Evolutionary conservation across 1,140 invertebrate species (phyloP), one percentile per base, ranked within the genome.

Genomic region (Reticulitermes speratus): DNA sequence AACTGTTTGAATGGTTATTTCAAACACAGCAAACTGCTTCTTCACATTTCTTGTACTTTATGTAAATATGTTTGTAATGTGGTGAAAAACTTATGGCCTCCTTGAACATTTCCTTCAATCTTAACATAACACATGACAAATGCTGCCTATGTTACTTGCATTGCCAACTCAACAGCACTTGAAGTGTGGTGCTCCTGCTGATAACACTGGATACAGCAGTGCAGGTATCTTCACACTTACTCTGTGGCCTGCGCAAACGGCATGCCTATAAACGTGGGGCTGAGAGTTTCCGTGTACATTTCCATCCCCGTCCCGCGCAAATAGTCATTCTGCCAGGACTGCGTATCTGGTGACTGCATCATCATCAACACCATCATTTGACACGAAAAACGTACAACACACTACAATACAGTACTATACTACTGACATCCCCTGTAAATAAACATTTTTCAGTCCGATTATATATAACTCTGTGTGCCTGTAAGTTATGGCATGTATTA

Each of bases 211-310:
- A 75, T 30, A 75, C 65, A 75, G 65, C 65, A n/a, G 65, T 25
- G 65, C 3, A 25, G n/a, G 7, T 30, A 75, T 30, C 65, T 75
- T 75, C 65, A 75, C 65, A 97, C 97, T 98, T 97, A 99, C 98
- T 99, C 97, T 92, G 98, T 97, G 90, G 98, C 98, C 92, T 98
- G 96, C 90, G 96, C 96, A 95, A 99, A 99, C 89, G 97, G 97
- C 95, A 99, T 97, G 92, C 97, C 97, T 92, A 97, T 96, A 95
- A 99, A 99, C 89, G 97, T 96, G 88, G 96, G 95, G 93, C 97
- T 98, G 92, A 99, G 94, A 90, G 97, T 98, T 93, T 99, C 97
- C 89, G 98, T 99, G 94, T 99, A 99, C 98, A 99, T 99, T 94
- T 99, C 98, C 98, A 99, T 98, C 89, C 98, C 98, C 88, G 98